Base-by-base conservation (phyloP, 2,113 vertebrate genomes). In the Pelodiscus sinensis region DNA sequence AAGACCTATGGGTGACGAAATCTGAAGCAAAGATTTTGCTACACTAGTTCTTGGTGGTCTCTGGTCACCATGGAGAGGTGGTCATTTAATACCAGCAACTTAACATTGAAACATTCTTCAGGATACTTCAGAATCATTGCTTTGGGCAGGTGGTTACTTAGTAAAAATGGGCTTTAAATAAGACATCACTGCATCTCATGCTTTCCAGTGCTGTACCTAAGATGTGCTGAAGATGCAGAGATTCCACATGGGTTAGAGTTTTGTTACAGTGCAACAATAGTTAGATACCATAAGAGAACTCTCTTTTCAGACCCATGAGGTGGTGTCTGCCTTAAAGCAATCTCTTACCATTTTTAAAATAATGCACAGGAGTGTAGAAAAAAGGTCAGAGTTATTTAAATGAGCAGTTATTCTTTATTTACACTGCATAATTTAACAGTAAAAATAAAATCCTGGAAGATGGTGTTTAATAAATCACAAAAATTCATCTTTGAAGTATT, bases 381-480 rank as follows among this genome's bases (percentile, higher is more conserved):
- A 86, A 55, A 75, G 38, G 12, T 22, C 79, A 51, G 65, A 82
- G 9, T 68, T 93, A 81, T 44, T 44, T 31, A 51, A 52, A 62
- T 79, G 44, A 10, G 4, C 71, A 71, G 60, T 29, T 82, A 87
- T 68, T 94, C 25, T 58, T 81, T 29, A 52, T 79, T 50, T 57
- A 8, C 35, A 82, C 3, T 25, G 54, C 75, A 57, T 92, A 84
- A 95, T 52, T 52, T 82, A 92, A 10, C 92, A 88, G 51, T 86
- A 85, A 81, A 52, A 54, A 84, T 73, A 81, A 90, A 94, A 81
- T 55, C 27, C 25, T 65, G 81, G 60, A 95, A 88, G 16, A 73
- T 8, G 81, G 88, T 93, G 97, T 92, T 93, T 91, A 82, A 86
- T 81, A 93, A 90, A 97, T 93, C 91, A 92, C 75, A 96, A 95